Percentiles rank a stretch among this genome's conserved stretches.
Conservation (phyloP, 2,113 vertebrate species). For the Tonatia bakeri region DNA sequence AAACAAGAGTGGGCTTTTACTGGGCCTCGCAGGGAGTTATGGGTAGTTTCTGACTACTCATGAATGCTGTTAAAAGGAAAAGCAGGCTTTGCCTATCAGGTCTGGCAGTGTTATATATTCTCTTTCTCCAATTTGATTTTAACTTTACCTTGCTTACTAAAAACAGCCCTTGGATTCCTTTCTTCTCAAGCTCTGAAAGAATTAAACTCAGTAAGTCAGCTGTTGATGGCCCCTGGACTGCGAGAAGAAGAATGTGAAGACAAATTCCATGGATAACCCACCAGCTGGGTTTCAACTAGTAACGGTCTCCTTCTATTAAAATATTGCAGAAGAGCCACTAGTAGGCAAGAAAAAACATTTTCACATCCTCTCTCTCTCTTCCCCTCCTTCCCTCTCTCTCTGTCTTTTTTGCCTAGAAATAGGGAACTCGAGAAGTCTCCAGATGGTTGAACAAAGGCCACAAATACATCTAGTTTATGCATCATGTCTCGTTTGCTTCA, state of each 20-base stretch:
- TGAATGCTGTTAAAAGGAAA: background rate
- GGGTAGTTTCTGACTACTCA: background rate
- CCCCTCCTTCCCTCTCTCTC: no score
- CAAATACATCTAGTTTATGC: background rate
- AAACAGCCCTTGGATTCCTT: conserved; percentile 48
- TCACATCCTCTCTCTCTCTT: background rate
- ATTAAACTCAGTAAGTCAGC: conserved; percentile 27
- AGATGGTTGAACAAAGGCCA: background rate
- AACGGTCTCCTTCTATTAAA: background rate
- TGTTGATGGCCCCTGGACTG: background rate
- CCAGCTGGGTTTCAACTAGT: background rate
- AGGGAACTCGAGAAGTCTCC: background rate
- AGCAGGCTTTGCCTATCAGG: background rate
- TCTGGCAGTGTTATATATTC: conserved; percentile 35
- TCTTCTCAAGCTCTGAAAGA: conserved; percentile 33
- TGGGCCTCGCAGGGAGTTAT: background rate
- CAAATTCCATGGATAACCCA: background rate
- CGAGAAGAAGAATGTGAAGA: background rate
- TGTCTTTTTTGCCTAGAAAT: background rate
- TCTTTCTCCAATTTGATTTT: conserved; percentile 31
- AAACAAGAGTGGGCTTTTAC: background rate
- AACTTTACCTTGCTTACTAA: background rate
- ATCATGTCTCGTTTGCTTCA: background rate
- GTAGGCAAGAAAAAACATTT: background rate
- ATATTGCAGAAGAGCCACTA: background rate